Conservation (phyloP, 2,113 vertebrate species). For the Centropristis striata region DNA sequence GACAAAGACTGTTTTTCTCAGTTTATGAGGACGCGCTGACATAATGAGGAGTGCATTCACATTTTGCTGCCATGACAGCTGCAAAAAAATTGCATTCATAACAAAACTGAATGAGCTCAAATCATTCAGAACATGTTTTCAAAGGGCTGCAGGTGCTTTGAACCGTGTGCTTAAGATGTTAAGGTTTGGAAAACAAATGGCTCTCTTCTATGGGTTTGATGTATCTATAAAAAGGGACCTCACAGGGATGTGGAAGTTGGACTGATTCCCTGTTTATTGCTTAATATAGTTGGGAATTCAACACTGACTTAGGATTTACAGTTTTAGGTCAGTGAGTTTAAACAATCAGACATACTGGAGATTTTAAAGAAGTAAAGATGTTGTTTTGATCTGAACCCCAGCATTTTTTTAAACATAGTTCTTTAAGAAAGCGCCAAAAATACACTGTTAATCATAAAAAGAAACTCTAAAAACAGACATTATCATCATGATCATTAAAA, state of each 20-base stretch:
- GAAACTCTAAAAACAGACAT: too few relatives aligned
- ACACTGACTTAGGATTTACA: background rate
- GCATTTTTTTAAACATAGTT: too few relatives aligned
- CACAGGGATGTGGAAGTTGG: background rate
- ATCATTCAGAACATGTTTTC: constrained; percentile 20
- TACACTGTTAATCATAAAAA: too few relatives aligned
- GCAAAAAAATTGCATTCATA: constrained; percentile 18
- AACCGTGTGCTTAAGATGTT: constrained; percentile 4
- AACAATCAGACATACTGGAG: too few relatives aligned
- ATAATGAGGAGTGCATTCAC: background rate
- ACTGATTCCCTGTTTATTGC: background rate
- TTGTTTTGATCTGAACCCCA: too few relatives aligned
- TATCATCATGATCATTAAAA: too few relatives aligned
- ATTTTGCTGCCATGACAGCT: constrained; percentile 13
- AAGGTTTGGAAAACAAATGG: background rate
- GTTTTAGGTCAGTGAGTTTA: background rate
- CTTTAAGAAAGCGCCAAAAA: too few relatives aligned
- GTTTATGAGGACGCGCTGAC: background rate
- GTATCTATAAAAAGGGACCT: background rate
- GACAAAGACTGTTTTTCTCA: background rate
- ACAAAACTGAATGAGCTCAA: constrained; percentile 10
- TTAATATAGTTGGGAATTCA: background rate
- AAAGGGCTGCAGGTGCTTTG: constrained; percentile 22
- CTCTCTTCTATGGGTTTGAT: background rate
- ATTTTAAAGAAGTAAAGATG: too few relatives aligned